Percentiles rank a stretch among this genome's conserved stretches.
Conservation (phyloP, 2,113 vertebrate species). For the Podarcis muralis region DNA sequence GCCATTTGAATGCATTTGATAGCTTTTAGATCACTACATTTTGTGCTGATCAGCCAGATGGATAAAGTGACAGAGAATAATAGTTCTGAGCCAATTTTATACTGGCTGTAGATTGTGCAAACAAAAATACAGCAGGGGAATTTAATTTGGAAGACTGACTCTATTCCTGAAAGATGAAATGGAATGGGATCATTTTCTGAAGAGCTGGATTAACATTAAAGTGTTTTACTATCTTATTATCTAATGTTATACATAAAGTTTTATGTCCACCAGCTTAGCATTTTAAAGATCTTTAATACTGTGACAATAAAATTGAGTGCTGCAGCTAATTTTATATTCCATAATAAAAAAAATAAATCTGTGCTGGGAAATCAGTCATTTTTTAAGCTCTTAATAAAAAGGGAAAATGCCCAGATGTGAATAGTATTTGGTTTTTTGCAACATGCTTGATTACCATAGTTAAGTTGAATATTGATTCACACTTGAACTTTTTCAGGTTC, state of each 20-base stretch:
- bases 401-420: constrained; percentile 30
- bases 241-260: constrained; percentile 64
- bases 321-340: constrained; percentile 61
- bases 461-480: constrained; percentile 53
- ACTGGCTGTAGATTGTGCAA: constrained; percentile 5
- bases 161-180: constrained; percentile 33
- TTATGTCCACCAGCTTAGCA: constrained; percentile 57
- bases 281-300: constrained; percentile 64
- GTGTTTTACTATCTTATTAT: constrained; percentile 66
- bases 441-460: constrained; percentile 23
- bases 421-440: constrained; percentile 32
- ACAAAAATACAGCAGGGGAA: constrained; percentile 39
- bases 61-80: constrained; percentile 23
- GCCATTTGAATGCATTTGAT: constrained; percentile 5
- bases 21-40: background rate
- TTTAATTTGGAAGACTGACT: constrained; percentile 51
- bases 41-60: background rate
- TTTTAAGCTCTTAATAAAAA: constrained; percentile 56
- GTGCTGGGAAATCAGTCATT: constrained; percentile 50
- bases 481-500: constrained; percentile 36
- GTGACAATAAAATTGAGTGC: constrained; percentile 57
- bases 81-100: background rate
- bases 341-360: constrained; percentile 60
- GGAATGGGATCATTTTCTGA: constrained; percentile 44
- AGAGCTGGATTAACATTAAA: constrained; percentile 56